Evolutionary conservation across 64 coral and sea anemone genomes (phyloP).

Genomic region (Stichodactyla mertensii): DNA sequence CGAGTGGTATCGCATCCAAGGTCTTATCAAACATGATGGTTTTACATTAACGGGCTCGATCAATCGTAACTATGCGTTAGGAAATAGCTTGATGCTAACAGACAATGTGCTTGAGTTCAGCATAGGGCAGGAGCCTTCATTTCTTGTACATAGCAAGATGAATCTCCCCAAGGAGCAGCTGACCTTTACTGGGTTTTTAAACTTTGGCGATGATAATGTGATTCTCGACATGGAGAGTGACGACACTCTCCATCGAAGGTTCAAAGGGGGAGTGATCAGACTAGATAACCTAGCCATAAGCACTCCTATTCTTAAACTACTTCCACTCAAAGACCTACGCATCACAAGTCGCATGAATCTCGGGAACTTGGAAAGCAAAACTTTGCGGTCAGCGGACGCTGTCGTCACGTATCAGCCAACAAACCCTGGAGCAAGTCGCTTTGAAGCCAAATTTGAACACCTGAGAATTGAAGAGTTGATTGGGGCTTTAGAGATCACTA

Average conservation of each 20-base stretch:
- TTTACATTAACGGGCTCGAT: conserved; percentile 51
- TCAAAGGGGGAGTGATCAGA: conserved; percentile 72
- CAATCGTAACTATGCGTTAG: conserved; percentile 66
- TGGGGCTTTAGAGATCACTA: conserved; percentile 49
- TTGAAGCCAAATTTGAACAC: conserved; percentile 67
- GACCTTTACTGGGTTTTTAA: conserved; percentile 57
- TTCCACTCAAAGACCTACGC: conserved; percentile 61
- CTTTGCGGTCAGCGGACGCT: conserved; percentile 40
- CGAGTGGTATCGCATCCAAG: conserved; percentile 79
- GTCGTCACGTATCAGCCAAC: conserved; percentile 41
- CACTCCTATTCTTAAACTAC: conserved; percentile 57
- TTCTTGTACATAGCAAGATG: conserved; percentile 54
- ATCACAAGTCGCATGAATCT: conserved; percentile 62
- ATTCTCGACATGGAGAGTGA: conserved; percentile 73
- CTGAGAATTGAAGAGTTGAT: conserved; percentile 60
- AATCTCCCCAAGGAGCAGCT: conserved; percentile 65
- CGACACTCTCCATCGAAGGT: conserved; percentile 45
- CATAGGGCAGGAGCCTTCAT: conserved; percentile 35
- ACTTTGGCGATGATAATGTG: conserved; percentile 60
- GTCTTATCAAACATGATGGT: conserved; percentile 63
- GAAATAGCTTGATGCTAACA: conserved; percentile 69
- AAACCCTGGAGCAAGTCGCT: conserved; percentile 46
- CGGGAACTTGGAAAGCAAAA: conserved; percentile 47
- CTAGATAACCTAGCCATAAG: conserved; percentile 60
- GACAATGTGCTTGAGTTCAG: conserved; percentile 73